Evolutionary conservation across 2,113 vertebrate genomes (phyloP), one percentile per base, ranked within the genome.

Genomic region (Chascanopsetta lugubris): DNA sequence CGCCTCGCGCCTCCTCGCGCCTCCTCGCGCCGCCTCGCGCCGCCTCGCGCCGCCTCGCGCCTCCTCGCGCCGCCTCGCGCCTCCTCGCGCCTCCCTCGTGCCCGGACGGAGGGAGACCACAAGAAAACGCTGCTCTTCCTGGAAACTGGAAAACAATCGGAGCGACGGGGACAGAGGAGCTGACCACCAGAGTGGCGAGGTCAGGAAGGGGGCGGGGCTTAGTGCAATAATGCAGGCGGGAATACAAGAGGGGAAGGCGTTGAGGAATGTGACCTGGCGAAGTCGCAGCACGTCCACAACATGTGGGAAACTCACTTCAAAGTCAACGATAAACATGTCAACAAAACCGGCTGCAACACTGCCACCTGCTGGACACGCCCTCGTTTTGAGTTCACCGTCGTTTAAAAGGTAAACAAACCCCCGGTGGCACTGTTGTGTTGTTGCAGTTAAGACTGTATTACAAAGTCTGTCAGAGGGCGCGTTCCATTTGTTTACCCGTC

Each of bases 141-240:
- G 80, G 85, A 84, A 58, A 85, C 78, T 54, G 12, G 12, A 18
- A 85, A 85, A 82, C 80, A 87, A 84, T 83, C 80, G 80, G 40
- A 57, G 61, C 1, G 2, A 65, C 5, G 17, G 45, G 65, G 78
- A 80, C 68, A 76, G 38, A 46, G 29, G 76, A 71, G 72, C 59
- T 62, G 38, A 34, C 38, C 1, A 3, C 2, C 22, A 79, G 60
- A 78, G 57, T 66, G 27, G 72, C 72, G 21, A 30, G 27, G 62
- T 72, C 77, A 74, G 77, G 82, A 83, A 64, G 69, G 54, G 70
- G 50, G 42, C 34, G 32, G 55, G 51, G 80, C 80, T 75, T 83
- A 83, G 69, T 22, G 69, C 57, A 84, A 80, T 50, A 86, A 69
- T 2, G 56, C n/a, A 56, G 69, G 18, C 47, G 32, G 53, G 67